Evolutionary conservation across 2,113 vertebrate genomes (phyloP), one percentile per base, ranked within the genome.

Genomic region (Neoarius graeffei): DNA sequence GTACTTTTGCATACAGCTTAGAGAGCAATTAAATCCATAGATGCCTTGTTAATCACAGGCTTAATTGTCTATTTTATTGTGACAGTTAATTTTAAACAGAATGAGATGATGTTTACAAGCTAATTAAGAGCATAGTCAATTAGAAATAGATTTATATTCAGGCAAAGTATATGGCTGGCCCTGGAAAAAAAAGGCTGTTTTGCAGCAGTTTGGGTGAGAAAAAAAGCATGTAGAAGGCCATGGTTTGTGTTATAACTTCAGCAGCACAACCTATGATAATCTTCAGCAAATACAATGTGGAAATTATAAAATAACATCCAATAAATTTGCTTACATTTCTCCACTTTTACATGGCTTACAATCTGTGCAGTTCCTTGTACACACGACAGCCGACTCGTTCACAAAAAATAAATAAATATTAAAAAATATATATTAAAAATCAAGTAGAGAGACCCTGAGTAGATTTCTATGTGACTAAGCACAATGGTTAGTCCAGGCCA

Each of bases 311-410:
- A 60, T 69, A 60, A 74, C 23, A 59, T 62, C 20, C 20, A 71
- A 35, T 57, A 64, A 1, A 67, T 83, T 82, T 60, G 66, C 87
- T 86, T 91, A 92, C 90, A 77, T 42, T 85, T 20, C n/a, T 76
- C 42, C 14, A 17, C 80, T 85, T 87, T 57, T 64, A 87, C 86
- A 91, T 25, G 20, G 81, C 80, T 84, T 79, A 59, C 85, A 90
- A 85, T 87, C 86, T 93, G 89, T 93, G 89, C 90, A 95, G 94
- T 95, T 95, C 76, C 30, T 82, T 81, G 81, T 83, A 57, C 30
- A 74, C 87, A 86, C 91, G 87, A 83, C 62, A 57, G 81, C 23
- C 27, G 13, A 86, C 90, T 92, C 92, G 89, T 92, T 89, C 90
- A 87, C 57, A 17, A 59, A 59, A 59, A 13, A 54, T 8, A 54